Percentiles rank a stretch among this genome's conserved stretches.
Conservation (phyloP, 2,113 vertebrate species). For the Nyctereutes procyonoides region DNA sequence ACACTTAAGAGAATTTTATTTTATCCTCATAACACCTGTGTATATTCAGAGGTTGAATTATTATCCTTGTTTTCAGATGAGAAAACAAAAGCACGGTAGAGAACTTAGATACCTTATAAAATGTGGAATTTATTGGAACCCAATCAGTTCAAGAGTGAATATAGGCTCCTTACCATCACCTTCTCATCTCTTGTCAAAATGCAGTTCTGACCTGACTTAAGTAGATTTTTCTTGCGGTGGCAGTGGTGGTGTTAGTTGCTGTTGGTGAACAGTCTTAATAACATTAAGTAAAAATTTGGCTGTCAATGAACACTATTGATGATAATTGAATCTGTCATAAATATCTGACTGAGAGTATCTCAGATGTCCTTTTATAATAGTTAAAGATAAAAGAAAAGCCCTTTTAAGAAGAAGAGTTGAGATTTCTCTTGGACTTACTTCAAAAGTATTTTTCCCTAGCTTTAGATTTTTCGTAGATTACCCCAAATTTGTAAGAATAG, state of each 20-base stretch:
- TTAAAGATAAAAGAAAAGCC: neutral
- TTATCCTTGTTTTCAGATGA: neutral
- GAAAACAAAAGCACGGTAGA: neutral
- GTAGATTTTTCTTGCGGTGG: neutral
- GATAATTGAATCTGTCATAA: neutral
- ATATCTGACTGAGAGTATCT: neutral
- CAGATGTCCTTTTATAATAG: neutral
- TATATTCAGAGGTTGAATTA: neutral
- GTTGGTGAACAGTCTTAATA: neutral
- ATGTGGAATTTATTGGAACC: neutral
- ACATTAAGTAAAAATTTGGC: neutral
- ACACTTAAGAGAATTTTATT: neutral
- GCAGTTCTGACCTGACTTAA: neutral
- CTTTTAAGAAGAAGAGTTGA: neutral
- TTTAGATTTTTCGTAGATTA: neutral
- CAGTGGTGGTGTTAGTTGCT: too few species aligned
- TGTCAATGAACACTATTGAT: neutral
- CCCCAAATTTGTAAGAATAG: neutral
- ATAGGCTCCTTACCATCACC: neutral
- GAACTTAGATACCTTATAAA: neutral
- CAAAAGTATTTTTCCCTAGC: neutral
- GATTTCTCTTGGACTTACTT: constrained; percentile 19
- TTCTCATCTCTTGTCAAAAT: neutral
- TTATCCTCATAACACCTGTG: neutral
- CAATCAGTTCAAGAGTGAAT: neutral